Evolutionary conservation across 2,113 vertebrate species (phyloP), one percentile per base, ranked within the genome.

Genomic region (Cacatua alba): DNA sequence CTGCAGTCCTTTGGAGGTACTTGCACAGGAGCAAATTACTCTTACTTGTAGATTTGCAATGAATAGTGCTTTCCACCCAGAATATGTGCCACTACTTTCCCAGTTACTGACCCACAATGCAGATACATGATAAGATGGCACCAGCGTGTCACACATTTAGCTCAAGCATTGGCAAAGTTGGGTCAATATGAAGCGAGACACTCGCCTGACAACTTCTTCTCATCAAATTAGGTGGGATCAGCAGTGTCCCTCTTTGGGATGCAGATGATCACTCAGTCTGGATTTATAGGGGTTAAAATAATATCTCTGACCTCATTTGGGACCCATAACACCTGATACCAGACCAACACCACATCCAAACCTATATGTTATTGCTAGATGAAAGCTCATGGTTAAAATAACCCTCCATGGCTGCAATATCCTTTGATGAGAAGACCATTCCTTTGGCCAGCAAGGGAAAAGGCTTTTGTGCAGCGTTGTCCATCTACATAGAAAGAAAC

Each of bases 351-450:
- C 16, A 11, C 0, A 8, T 31, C 29, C 52, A 65, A 79, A 85
- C 20, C 78, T 21, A 0, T 6, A 8, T 3, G 7, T 41, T 18
- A n/a, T 3, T 24, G 5, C 5, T 28, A 33, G 39, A 13, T 17
- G 19, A 84, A 81, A 88, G 21, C 2, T 60, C 12, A 16, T 0
- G 2, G 24, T 18, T 91, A 25, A 46, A 86, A 62, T 19, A 29
- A 49, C 4, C 10, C 8, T 75, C 17, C 10, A 7, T 1, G 21
- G 18, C 31, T 52, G 21, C 21, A 72, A 1, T 4, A 12, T 11
- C 25, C n/a, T 39, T 37, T 41, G 67, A 53, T 39, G 18, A 71
- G 43, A 48, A 60, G 49, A 52, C 4, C 4, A 19, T 76, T 65
- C 29, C 39, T 90, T 29, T 35, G 43, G 67, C 31, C 71, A 59